Evolutionary conservation across 2,888 invertebrate species (phyloP).

Genomic region (Desoria tigrina): DNA sequence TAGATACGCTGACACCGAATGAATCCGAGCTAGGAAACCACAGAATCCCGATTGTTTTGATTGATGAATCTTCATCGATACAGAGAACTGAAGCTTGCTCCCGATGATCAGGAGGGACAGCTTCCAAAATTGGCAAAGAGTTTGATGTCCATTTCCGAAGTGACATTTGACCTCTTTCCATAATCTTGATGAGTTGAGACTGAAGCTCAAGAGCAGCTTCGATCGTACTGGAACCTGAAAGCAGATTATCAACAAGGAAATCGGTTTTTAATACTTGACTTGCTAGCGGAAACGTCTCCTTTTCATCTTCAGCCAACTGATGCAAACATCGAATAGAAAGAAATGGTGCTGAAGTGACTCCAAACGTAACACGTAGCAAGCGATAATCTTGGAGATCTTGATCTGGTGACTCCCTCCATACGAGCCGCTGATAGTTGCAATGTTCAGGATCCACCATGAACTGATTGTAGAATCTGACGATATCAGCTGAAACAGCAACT

Average conservation of each 20-base stretch:
- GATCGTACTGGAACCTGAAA: conserved; percentile 6
- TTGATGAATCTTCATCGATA: neutral
- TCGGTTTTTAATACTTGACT: conserved; percentile 38
- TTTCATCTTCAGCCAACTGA: conserved; percentile 52
- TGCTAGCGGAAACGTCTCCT: conserved; percentile 28
- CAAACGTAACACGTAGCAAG: conserved; percentile 55
- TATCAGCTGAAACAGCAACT: conserved; percentile 55
- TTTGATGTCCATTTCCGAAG: conserved; percentile 34
- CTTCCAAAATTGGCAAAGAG: conserved; percentile 10
- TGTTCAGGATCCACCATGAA: conserved; percentile 53
- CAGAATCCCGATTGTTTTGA: conserved; percentile 24
- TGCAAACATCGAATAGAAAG: conserved; percentile 24
- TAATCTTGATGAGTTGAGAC: conserved; percentile 4
- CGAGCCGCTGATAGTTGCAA: conserved; percentile 54
- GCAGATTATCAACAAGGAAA: conserved; percentile 55
- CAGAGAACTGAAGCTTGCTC: neutral
- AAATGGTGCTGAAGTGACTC: conserved; percentile 54
- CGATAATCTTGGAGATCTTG: conserved; percentile 40
- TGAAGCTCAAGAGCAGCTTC: conserved; percentile 10
- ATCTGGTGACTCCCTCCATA: conserved; percentile 54
- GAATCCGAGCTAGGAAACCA: conserved; percentile 20
- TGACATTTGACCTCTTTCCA: conserved; percentile 4
- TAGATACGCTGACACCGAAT: conserved; percentile 11
- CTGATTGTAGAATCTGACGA: conserved; percentile 56
- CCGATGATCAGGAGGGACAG: conserved; percentile 13